Evolutionary conservation across 2,113 vertebrate genomes (phyloP).

Genomic region (Vulpes vulpes): DNA sequence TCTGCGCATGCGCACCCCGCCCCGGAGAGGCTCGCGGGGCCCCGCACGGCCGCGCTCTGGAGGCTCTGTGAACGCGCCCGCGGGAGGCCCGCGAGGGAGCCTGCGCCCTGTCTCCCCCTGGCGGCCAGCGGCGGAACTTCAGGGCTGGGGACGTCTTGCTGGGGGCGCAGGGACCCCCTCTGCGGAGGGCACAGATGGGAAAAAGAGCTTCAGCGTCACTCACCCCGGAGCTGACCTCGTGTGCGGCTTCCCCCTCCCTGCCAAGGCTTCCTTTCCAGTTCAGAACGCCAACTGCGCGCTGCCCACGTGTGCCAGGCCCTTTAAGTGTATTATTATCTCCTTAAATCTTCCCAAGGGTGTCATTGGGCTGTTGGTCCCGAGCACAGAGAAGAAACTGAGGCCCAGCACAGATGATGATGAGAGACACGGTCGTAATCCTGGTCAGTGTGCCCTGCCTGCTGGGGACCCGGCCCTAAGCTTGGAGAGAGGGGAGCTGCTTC

Average conservation of each 20-base stretch:
- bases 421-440: not conserved
- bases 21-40: not conserved
- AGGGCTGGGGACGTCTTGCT: not conserved
- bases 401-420: not conserved
- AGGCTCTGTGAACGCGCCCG: not conserved
- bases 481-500: not conserved
- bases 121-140: not conserved
- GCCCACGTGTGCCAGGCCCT: not conserved
- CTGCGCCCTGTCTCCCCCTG: conserved; percentile 38
- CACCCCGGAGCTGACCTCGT: not conserved
- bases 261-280: not conserved
- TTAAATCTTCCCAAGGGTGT: not conserved
- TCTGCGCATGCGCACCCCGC: not conserved
- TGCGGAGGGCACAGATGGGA: not conserved
- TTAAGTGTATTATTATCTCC: not conserved
- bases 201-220: not conserved
- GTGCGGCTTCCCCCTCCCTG: not conserved
- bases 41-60: not conserved
- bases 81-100: not conserved
- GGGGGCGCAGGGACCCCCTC: no score
- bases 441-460: not conserved
- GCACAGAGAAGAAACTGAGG: conserved; percentile 7
- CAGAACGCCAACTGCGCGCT: not conserved
- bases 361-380: not conserved
- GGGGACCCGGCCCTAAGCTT: not conserved